phyloP scores from a whole-genome alignment of 2,113 vertebrate species.

The Ploceus nigricollis region DNA sequence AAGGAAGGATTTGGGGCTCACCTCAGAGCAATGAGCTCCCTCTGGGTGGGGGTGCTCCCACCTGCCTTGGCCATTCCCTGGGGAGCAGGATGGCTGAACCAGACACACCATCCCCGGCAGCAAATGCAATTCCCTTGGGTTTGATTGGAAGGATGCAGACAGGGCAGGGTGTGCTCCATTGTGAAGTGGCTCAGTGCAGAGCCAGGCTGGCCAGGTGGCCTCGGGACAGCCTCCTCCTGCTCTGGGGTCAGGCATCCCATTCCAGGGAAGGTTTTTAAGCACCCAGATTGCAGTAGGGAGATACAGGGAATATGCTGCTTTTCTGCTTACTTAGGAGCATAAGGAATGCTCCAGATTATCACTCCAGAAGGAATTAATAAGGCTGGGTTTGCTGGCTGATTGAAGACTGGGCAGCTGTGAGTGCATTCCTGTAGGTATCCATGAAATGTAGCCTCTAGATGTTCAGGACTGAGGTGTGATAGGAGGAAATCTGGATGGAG shows the following conservation, averaged over 20 bases:
- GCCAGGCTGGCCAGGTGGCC: background rate
- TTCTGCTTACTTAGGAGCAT: background rate
- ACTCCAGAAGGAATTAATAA: background rate
- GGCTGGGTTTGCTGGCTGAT: background rate
- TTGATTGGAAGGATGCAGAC: background rate
- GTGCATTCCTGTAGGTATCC: background rate
- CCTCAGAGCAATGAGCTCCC: background rate
- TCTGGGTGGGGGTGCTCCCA: accelerated
- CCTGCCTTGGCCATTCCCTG: background rate
- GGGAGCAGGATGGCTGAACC: background rate
- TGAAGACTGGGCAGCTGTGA: background rate
- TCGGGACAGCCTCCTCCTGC: background rate
- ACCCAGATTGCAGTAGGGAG: accelerated
- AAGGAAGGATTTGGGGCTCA: background rate
- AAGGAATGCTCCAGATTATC: background rate
- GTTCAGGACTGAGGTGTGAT: background rate
- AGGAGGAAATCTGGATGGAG: background rate
- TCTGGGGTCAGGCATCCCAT: background rate
- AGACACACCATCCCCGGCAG: background rate
- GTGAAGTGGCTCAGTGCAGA: background rate
- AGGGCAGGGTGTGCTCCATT: background rate
- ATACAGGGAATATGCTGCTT: background rate
- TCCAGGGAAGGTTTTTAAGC: background rate
- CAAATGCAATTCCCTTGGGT: background rate
- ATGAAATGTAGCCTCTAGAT: accelerated